Evolutionary conservation across 2,113 vertebrate genomes (phyloP).

Genomic region (Loxodonta africana): DNA sequence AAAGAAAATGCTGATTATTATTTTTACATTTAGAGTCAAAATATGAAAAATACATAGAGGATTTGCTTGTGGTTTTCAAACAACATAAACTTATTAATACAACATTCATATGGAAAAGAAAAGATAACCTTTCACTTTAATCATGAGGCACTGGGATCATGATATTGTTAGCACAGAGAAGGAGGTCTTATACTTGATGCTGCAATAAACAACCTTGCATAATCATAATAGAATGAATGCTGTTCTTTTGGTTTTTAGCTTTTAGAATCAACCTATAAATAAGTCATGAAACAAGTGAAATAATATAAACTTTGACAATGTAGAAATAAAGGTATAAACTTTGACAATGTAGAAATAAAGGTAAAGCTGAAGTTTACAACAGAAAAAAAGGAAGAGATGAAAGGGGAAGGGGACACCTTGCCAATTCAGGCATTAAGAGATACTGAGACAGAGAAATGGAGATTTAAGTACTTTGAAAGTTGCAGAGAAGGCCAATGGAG

Average conservation of each 20-base stretch:
- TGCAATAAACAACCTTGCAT: not conserved
- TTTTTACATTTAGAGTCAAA: constrained; percentile 2
- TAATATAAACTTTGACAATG: not conserved
- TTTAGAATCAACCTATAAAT: constrained; percentile 1
- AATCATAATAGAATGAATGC: not conserved
- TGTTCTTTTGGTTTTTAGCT: constrained; percentile 3
- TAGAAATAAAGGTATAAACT: not conserved
- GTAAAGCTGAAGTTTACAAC: not conserved
- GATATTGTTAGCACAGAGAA: not conserved
- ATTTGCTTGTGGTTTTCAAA: not conserved
- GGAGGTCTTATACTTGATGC: not conserved
- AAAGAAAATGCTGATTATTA: not conserved
- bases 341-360: not conserved
- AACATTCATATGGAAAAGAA: constrained; percentile 3
- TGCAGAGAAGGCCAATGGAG: not conserved
- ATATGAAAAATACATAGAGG: not conserved
- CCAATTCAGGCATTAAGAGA: not conserved
- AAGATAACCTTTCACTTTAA: not conserved
- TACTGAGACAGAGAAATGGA: not conserved
- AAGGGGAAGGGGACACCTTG: not conserved
- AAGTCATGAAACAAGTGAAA: not conserved
- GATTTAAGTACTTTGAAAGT: not conserved
- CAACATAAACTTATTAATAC: not conserved
- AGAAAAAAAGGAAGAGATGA: not conserved
- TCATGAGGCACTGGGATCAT: not conserved